Evolutionary conservation across 2,797 vertebrate genomes (phyloP).

Genomic region (Propithecus deckenii): DNA sequence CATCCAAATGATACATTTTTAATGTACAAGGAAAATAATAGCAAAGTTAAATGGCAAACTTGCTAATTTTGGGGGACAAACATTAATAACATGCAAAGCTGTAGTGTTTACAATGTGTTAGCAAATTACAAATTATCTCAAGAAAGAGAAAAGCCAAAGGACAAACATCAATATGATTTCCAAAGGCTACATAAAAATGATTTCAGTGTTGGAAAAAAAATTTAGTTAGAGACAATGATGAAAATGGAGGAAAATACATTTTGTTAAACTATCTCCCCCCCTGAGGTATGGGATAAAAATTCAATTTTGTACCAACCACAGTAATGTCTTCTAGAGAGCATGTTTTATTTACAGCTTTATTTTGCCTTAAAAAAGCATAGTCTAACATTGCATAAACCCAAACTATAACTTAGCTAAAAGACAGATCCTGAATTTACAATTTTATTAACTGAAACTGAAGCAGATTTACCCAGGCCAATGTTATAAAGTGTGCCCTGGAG

Average conservation of each 20-base stretch:
- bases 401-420: neutral
- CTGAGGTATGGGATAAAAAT: slow-evolving; percentile 34
- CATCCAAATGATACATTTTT: slow-evolving; percentile 6
- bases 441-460: slow-evolving; percentile 27
- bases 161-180: neutral
- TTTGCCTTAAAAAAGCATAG: neutral
- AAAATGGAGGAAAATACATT: neutral
- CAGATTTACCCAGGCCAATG: neutral
- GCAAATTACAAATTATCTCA: slow-evolving; percentile 62
- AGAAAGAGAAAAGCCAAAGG: slow-evolving; percentile 46
- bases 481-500: neutral
- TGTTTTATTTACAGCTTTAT: neutral
- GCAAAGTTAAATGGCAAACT: neutral
- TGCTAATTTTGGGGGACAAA: slow-evolving; percentile 33
- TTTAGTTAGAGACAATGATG: neutral
- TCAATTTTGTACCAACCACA: neutral
- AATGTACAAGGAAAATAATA: neutral
- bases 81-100: slow-evolving; percentile 20
- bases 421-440: neutral
- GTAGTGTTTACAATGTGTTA: neutral
- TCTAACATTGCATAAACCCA: neutral
- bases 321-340: neutral
- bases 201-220: neutral
- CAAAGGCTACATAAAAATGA: slow-evolving; percentile 19
- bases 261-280: neutral